Conservation (phyloP, 2,888 invertebrate species). For the Ornithoptera priamus region DNA sequence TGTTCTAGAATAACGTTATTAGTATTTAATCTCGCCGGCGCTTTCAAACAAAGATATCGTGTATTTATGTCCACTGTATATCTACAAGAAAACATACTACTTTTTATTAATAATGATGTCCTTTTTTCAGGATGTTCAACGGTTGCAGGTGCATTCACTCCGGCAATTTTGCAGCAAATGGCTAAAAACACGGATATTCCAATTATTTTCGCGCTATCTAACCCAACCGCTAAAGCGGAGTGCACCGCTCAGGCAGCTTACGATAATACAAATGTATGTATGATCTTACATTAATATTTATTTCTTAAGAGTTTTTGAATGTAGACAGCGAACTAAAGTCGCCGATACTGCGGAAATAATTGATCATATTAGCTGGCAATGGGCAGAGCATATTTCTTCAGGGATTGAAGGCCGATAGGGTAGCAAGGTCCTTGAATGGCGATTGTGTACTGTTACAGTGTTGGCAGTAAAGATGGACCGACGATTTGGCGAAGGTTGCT, state of each 20-base stretch:
- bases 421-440: no score
- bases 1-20: no score
- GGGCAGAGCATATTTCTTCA: no score
- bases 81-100: neutral
- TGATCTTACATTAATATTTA: neutral
- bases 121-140: conserved; percentile 87
- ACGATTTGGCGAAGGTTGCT: no score
- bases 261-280: conserved; percentile 82
- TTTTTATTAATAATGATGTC: neutral
- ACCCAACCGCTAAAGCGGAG: conserved; percentile 97
- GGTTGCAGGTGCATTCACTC: conserved; percentile 92
- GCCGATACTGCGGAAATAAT: no score
- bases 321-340: no score
- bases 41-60: neutral
- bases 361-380: no score
- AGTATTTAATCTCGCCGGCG: no score
- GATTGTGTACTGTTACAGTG: no score
- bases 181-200: conserved; percentile 90
- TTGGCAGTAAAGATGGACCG: no score
- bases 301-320: conserved; percentile 80
- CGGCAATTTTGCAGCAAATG: conserved; percentile 90
- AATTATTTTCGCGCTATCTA: conserved; percentile 96
- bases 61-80: neutral
- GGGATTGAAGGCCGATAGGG: no score
- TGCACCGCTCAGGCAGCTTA: conserved; percentile 97